Percentiles rank a stretch among this genome's conserved stretches.
Conservation (phyloP, 2,797 vertebrate species). For the Dromococcyx pavoninus region DNA sequence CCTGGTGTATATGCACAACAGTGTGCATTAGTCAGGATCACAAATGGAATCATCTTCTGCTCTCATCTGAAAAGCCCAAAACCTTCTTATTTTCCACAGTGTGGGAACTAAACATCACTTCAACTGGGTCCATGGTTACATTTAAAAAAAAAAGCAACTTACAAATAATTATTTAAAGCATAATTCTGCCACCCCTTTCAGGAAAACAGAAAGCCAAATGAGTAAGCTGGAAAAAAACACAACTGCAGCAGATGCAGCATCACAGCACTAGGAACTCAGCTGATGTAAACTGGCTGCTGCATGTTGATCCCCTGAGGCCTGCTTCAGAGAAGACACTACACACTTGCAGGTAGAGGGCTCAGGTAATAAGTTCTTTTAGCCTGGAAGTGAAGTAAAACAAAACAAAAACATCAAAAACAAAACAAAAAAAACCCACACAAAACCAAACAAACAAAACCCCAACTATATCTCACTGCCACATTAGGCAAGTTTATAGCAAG, state of each 20-base stretch:
- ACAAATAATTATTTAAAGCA: neutral
- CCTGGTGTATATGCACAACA: neutral
- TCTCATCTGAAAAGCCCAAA: neutral
- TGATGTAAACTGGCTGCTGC: neutral
- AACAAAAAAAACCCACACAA: neutral
- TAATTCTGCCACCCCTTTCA: neutral
- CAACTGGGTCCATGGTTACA: neutral
- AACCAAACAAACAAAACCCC: neutral
- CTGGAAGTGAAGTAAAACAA: neutral
- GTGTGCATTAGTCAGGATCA: neutral
- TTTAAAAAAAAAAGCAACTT: neutral
- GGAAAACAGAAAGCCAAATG: neutral
- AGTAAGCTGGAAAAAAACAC: neutral
- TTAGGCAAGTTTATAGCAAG: neutral
- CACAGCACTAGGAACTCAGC: neutral
- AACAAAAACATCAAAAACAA: neutral
- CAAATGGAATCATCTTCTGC: neutral
- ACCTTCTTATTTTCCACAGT: neutral
- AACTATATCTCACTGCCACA: neutral
- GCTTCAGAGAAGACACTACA: neutral
- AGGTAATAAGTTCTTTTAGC: neutral
- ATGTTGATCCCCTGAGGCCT: neutral
- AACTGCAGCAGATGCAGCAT: neutral
- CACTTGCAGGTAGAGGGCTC: neutral
- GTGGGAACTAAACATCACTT: neutral